Evolutionary conservation across 2,888 invertebrate species (phyloP), one percentile per base, ranked within the genome.

Genomic region (Dexiosoma caninum): DNA sequence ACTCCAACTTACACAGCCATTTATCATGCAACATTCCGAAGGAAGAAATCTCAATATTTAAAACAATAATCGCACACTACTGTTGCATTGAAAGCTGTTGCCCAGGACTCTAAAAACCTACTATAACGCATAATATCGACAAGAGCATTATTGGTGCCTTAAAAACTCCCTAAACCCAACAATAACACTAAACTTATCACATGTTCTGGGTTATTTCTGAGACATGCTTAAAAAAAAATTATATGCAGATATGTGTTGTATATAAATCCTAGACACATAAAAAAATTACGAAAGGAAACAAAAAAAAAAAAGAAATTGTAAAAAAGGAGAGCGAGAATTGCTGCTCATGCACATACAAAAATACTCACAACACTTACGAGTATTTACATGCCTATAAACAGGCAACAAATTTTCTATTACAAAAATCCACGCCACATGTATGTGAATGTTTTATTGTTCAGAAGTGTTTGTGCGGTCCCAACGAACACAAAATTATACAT

Each of bases 71-170:
- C 1, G n/a, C 10, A 7, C n/a, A 51, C 53, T 44, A 49, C 67
- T 78, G 78, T 78, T 78, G 72, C 78, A 78, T 69, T 69, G 62
- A 55, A 72, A 78, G 72, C 72, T 74, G 72, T 74, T 78, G 67
- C 62, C 67, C 40, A 44, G 42, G 32, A 27, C 5, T 30, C 51
- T 70, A 19, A 57, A 79, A 57, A 21, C 62, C 69, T 40, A 51
- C 69, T 27, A 23, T 14, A 27, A 23, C 21, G 44, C 16, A 72
- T 30, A 59, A 49, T 46, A 75, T 60, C 71, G 78, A 72, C 67
- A 67, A 67, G 67, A 60, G 21, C 35, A 53, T 21, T 40, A 49
- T 40, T 40, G 40, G 19, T 55, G 49, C 27, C n/a, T 46, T n/a
- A 42, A 37, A 37, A 53, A 70, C 1, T 30, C 27, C 16, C 27